Evolutionary conservation across 2,113 vertebrate species (phyloP), one percentile per base, ranked within the genome.

Genomic region (Tetrao urogallus): DNA sequence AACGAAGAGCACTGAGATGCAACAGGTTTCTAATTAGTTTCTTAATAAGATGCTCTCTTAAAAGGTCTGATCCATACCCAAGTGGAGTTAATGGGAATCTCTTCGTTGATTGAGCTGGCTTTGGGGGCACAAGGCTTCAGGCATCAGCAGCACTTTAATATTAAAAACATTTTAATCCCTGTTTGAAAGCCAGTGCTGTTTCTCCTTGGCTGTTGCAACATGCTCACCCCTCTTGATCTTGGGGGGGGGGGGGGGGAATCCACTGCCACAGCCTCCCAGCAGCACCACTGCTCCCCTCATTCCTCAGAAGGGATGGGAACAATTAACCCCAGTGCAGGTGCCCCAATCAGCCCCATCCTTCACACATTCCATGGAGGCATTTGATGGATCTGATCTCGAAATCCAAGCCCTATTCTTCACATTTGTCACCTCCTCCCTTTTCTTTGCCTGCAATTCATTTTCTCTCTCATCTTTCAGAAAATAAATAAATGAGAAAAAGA

Each of bases 321-420:
- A 74, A 17, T 1, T 4, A 0, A 0, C 2, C 32, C 45, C 79
- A 48, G 50, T 13, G 48, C 12, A 22, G 7, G 19, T 21, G n/a
- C 50, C 61, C 73, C 83, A 67, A 0, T 40, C 6, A 81, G 54
- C 57, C 70, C 92, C 82, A 83, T 45, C 50, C 30, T 36, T 5
- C 74, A 30, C 10, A 75, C 0, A 0, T 54, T 48, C 6, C 2
- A 11, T 40, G 58, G 19, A 11, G 25, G 54, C 24, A 65, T 78
- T 72, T 95, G 93, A 91, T 71, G 61, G 66, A 95, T 86, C 73
- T 66, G n/a, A 85, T 82, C 74, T 79, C 63, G 78, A 92, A 92
- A 91, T 65, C 86, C 84, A 79, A 82, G 7, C n/a, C 80, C 40
- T 57, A 11, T 34, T 81, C 54, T 82, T 88, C 73, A 82, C 88